These are phyloP conservation scores for Misgurnus anguillicaudatus DNA, from an alignment of 2,113 vertebrate species.

Conservation along the genomic window DNA sequence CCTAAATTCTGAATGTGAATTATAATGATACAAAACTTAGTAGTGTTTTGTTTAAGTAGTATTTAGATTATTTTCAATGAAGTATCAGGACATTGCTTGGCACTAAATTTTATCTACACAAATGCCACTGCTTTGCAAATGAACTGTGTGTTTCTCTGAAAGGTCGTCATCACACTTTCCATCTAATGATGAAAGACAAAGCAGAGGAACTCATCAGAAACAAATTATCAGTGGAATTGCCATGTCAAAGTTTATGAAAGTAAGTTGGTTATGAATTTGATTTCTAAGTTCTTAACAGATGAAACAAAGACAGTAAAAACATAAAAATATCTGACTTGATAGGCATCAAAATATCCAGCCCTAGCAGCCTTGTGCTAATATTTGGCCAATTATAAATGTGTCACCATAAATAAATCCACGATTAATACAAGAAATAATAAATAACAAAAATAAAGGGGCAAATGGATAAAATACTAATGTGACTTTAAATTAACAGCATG, in stretches of 20 bases:
- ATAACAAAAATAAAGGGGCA: no score
- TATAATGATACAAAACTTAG: no score
- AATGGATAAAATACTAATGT: no score
- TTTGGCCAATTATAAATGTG: not conserved
- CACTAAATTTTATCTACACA: no score
- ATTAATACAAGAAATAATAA: no score
- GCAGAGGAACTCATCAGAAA: not conserved
- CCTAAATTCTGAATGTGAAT: no score
- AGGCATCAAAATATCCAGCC: not conserved
- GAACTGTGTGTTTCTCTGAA: not conserved
- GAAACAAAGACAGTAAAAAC: no score
- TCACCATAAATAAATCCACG: no score
- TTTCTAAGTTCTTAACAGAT: not conserved
- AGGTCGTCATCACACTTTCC: not conserved
- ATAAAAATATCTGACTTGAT: not conserved
- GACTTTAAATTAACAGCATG: not conserved
- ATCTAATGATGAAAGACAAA: not conserved
- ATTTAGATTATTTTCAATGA: no score
- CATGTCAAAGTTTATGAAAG: conserved; percentile 28
- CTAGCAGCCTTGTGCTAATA: not conserved
- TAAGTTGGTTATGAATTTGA: conserved; percentile 10
- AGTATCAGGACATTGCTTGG: no score
- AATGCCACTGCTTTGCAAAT: no score
- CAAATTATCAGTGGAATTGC: not conserved
- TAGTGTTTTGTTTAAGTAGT: no score